phyloP scores from a whole-genome alignment of 35 echinoderm and acorn worm species.

The Holothuria glaberrima region DNA sequence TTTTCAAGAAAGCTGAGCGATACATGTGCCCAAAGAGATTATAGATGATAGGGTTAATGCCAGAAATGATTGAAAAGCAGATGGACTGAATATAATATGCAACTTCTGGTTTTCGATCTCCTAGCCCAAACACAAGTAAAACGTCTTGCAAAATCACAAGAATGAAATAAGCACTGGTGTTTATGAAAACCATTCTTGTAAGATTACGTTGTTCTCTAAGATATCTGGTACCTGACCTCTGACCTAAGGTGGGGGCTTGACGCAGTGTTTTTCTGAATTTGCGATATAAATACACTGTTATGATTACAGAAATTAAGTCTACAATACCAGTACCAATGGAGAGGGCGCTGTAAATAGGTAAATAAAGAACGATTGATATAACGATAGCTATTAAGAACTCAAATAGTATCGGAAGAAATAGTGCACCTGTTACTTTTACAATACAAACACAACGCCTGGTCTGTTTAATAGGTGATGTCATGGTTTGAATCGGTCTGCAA shows the following conservation, averaged over 20 bases:
- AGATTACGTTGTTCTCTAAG: background rate
- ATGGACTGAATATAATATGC: background rate
- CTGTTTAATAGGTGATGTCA: no score
- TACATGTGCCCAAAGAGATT: slow-evolving; percentile 1
- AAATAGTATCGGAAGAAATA: no score
- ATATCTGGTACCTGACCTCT: background rate
- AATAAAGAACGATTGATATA: no score
- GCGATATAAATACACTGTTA: background rate
- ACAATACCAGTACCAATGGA: no score
- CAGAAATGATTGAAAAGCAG: background rate
- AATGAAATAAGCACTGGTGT: background rate
- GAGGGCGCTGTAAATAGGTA: no score
- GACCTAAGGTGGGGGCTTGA: background rate
- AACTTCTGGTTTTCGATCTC: no score
- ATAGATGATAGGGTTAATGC: background rate
- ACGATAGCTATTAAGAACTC: no score
- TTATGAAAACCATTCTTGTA: no score
- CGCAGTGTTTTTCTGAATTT: background rate
- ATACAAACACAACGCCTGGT: no score
- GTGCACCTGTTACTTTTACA: no score
- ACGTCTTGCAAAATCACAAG: background rate
- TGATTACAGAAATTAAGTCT: background rate
- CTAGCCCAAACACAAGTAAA: background rate
- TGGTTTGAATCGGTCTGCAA: no score
- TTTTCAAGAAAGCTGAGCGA: slow-evolving; percentile 7